Evolutionary conservation across 2,888 invertebrate genomes (phyloP).

Genomic region (Bibio marci): DNA sequence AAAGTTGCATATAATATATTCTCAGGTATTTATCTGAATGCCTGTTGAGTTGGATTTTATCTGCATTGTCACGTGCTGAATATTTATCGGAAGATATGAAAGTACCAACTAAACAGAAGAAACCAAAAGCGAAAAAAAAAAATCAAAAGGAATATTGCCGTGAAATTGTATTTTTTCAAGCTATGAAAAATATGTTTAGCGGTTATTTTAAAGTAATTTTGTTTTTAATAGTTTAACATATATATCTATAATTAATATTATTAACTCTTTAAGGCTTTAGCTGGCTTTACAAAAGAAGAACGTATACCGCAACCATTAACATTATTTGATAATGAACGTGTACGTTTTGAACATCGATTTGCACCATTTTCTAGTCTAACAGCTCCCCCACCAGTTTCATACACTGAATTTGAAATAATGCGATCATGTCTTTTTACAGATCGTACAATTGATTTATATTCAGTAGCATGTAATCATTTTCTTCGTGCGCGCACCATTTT

Average conservation of each 20-base stretch:
- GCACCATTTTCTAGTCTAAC: conserved; percentile 72
- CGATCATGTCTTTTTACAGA: conserved; percentile 44
- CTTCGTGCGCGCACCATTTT: conserved; percentile 75
- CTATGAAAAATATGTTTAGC: conserved; percentile 84
- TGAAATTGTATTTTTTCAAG: conserved; percentile 80
- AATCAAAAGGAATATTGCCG: conserved; percentile 59
- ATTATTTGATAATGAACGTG: conserved; percentile 84
- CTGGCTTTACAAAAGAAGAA: conserved; percentile 75
- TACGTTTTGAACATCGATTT: conserved; percentile 88
- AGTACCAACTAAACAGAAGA: conserved; percentile 23
- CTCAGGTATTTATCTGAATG: conserved; percentile 82
- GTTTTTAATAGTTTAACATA: neutral
- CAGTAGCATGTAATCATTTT: conserved; percentile 79
- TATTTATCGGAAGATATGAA: conserved; percentile 25
- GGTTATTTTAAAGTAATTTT: conserved; percentile 75
- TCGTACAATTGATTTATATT: conserved; percentile 47
- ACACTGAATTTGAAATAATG: conserved; percentile 75
- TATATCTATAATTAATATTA: neutral
- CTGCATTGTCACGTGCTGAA: conserved; percentile 76
- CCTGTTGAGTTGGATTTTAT: conserved; percentile 83
- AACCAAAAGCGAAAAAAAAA: conserved; percentile 41
- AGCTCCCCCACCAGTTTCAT: conserved; percentile 82
- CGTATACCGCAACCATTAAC: conserved; percentile 71
- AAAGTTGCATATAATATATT: conserved; percentile 6
- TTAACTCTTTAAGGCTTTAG: conserved; percentile 48